These are phyloP conservation scores for Cephalotes varians DNA, from an alignment of 2,888 invertebrate genomes.

Conservation along the genomic window DNA sequence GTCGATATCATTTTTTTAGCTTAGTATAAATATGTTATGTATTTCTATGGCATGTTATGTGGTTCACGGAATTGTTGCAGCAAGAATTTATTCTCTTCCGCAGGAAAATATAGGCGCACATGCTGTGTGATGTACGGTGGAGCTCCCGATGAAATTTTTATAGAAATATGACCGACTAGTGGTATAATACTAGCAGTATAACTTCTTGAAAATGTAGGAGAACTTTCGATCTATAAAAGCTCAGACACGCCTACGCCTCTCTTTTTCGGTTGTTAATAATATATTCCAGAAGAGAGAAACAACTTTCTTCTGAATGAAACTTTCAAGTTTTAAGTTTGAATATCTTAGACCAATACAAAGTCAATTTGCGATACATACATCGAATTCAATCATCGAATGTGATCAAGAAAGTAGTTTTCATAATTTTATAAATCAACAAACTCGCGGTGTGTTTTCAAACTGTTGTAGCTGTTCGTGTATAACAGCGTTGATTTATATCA, in stretches of 20 bases:
- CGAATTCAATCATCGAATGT: slow-evolving; percentile 6
- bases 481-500: slow-evolving; percentile 2
- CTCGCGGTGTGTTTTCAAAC: not conserved
- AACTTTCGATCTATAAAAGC: slow-evolving; percentile 53
- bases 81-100: slow-evolving; percentile 31
- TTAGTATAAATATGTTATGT: slow-evolving; percentile 30
- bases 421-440: slow-evolving; percentile 14
- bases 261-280: slow-evolving; percentile 60
- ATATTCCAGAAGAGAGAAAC: slow-evolving; percentile 36
- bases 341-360: slow-evolving; percentile 13
- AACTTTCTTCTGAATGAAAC: slow-evolving; percentile 21
- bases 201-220: slow-evolving; percentile 64
- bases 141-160: slow-evolving; percentile 58
- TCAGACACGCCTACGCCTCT: not conserved
- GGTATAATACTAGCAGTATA: slow-evolving; percentile 63
- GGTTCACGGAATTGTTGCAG: not conserved
- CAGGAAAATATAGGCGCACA: slow-evolving; percentile 45
- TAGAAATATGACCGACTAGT: slow-evolving; percentile 50
- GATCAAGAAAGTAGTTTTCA: not conserved
- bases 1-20: not conserved
- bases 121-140: slow-evolving; percentile 56
- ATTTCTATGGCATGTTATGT: not conserved
- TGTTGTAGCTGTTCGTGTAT: not conserved
- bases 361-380: not conserved
- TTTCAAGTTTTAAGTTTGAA: slow-evolving; percentile 23